Conservation (phyloP, 2,888 invertebrate species). For the Metalampra italica region DNA sequence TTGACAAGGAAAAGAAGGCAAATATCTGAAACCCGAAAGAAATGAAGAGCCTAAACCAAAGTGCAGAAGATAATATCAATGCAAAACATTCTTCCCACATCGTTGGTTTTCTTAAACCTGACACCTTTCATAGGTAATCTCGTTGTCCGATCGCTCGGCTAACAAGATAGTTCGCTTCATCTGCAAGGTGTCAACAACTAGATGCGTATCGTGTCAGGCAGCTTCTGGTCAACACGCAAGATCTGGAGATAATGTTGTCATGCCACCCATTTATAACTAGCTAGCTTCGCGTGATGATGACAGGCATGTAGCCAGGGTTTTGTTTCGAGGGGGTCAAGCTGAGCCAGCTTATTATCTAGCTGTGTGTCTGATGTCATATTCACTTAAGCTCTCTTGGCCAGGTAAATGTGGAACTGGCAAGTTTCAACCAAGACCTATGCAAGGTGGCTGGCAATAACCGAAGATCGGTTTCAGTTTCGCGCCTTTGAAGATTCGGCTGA, state of each 20-base stretch:
- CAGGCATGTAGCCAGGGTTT: constrained; percentile 11
- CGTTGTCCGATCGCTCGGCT: not conserved
- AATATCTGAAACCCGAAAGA: too few species aligned
- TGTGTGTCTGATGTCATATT: too few species aligned
- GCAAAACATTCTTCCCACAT: not conserved
- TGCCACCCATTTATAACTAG: constrained; percentile 28
- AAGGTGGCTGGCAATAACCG: too few species aligned
- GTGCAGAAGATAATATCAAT: too few species aligned
- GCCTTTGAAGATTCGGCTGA: too few species aligned
- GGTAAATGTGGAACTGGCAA: too few species aligned
- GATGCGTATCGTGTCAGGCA: constrained; percentile 31
- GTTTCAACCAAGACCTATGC: too few species aligned
- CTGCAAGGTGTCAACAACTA: constrained; percentile 24
- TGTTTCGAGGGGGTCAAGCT: not conserved
- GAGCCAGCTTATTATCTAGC: too few species aligned
- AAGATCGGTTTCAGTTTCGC: too few species aligned
- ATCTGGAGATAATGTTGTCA: constrained; percentile 34
- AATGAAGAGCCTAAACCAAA: too few species aligned
- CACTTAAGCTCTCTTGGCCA: too few species aligned
- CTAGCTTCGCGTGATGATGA: constrained; percentile 10
- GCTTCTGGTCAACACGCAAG: constrained; percentile 28
- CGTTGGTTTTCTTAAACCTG: constrained; percentile 7
- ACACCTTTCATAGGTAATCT: constrained; percentile 3
- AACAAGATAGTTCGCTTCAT: constrained; percentile 11
- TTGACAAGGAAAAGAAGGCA: too few species aligned